Base-by-base conservation (phyloP, 2,797 vertebrate species). In the Urophycis tenuis region DNA sequence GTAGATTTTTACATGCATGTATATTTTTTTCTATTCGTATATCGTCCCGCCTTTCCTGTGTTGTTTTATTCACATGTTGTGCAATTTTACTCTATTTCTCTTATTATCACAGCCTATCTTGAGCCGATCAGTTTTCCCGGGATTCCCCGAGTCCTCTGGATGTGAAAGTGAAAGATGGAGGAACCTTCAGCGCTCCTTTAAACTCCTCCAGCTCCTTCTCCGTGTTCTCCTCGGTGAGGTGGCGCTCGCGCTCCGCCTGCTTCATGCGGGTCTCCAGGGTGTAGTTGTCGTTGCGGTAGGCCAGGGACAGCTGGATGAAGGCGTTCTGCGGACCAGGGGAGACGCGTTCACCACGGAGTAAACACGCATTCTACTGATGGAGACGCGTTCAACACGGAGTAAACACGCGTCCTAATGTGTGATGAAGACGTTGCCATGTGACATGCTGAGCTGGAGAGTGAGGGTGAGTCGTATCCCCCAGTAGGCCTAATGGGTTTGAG, bases 231-330 rank as follows among this genome's bases (percentile, higher is more conserved):
- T 99, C 98, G 0, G 95, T 97, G 85, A 98, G 91, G 88, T 95
- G 97, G 84, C 97, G 95, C 88, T 98, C 97, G 75, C 97, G 93
- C 91, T 98, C 98, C 0, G 97, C 93, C 88, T 97, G 97, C 81
- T 93, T 95, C 86, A 99, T 94, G 83, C 98, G 93, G 19, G 95
- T 95, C 89, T 98, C 97, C 89, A 99, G 91, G 7, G 97, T 99
- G 85, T 99, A 98, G 89, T 96, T 98, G 91, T 99, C 98, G 74
- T 99, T 99, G 85, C 96, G 96, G 92, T 95, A 99, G 19, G 98
- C 98, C 92, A 99, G 92, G 70, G 98, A 98, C 85, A 99, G 95
- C 89, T 99, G 98, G 81, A 99, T 91, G 85, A 99, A 99, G 22
- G 97, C 96, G 60, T 97, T 99, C 98, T 99, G 93, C 29, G 5